Base-by-base conservation (phyloP, 2,113 vertebrate genomes). In the Platichthys flesus region DNA sequence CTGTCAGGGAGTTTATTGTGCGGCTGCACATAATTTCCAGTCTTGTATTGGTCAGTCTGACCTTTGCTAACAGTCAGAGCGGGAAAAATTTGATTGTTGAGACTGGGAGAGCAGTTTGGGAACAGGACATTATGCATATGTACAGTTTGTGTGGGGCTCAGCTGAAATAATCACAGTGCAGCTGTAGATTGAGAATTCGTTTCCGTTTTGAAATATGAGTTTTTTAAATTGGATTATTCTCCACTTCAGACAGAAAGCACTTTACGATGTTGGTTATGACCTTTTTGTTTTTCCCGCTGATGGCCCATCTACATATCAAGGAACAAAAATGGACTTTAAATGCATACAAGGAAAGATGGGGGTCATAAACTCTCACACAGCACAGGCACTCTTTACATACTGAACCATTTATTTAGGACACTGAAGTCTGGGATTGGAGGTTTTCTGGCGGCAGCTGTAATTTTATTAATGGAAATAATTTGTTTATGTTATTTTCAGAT, bases 21-120 rank as follows among this genome's bases (percentile, higher is more conserved):
- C 42, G 24, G 77, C 58, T 14, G 52, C 75, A 75, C 74, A 86
- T 88, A 79, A 81, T 81, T 85, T 88, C 74, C 80, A 81, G 86
- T 82, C 79, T 67, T 69, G 35, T 62, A 66, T 57, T 84, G 83
- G 85, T 86, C 79, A 72, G 62, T 2, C 57, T 89, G 88, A 88
- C 88, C 89, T 88, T 90, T 67, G n/a, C 54, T 2, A 79, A 67
- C 60, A 76, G 73, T 65, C 70, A 21, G 49, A 69, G 59, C 62
- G 70, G 71, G 76, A 82, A 71, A 82, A 77, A 85, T 45, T 18
- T 57, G 42, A 72, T 51, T 14, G 57, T 16, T 81, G 35, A 71
- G 71, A 69, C 58, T 69, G 23, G 62, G 61, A 78, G 67, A 37
- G 71, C 40, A 55, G 49, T 67, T 66, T 61, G 75, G 72, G 85